Evolutionary conservation across 1,140 invertebrate genomes (phyloP).

Genomic region (Caenorhabditis inopinata): DNA sequence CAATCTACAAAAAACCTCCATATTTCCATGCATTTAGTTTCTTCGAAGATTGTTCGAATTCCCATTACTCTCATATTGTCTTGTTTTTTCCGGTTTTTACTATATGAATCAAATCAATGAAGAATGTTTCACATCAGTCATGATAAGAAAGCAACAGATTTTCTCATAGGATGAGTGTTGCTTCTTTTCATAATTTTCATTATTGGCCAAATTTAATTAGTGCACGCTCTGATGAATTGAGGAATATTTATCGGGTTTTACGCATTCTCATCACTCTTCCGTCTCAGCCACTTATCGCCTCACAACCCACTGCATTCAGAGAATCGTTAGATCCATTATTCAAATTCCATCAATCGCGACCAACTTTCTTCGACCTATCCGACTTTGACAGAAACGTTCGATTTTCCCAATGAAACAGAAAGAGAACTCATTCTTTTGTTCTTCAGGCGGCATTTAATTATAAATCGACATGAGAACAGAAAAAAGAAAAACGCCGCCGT

Average conservation of each 20-base stretch:
- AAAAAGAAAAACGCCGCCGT: too few relatives aligned
- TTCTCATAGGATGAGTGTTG: background rate
- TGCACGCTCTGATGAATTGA: conserved; percentile 33
- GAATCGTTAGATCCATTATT: conserved; percentile 15
- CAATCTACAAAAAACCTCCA: too few relatives aligned
- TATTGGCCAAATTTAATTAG: conserved; percentile 21
- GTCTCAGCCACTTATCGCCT: background rate
- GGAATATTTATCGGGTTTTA: conserved; percentile 25
- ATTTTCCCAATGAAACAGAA: too few relatives aligned
- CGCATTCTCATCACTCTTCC: conserved; percentile 1
- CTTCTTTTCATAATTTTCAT: background rate
- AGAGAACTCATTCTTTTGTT: background rate
- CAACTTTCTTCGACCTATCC: background rate
- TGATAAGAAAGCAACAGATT: too few relatives aligned
- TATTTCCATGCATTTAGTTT: too few relatives aligned
- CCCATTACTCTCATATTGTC: too few relatives aligned
- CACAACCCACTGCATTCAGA: background rate
- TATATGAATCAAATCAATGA: too few relatives aligned
- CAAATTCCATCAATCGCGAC: background rate
- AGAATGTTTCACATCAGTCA: too few relatives aligned
- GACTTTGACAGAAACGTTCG: background rate
- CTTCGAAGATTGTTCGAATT: too few relatives aligned
- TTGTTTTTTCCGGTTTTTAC: too few relatives aligned
- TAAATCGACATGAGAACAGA: background rate
- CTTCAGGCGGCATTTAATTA: background rate